Evolutionary conservation across 2,113 vertebrate genomes (phyloP).

Genomic region (Cavia porcellus): DNA sequence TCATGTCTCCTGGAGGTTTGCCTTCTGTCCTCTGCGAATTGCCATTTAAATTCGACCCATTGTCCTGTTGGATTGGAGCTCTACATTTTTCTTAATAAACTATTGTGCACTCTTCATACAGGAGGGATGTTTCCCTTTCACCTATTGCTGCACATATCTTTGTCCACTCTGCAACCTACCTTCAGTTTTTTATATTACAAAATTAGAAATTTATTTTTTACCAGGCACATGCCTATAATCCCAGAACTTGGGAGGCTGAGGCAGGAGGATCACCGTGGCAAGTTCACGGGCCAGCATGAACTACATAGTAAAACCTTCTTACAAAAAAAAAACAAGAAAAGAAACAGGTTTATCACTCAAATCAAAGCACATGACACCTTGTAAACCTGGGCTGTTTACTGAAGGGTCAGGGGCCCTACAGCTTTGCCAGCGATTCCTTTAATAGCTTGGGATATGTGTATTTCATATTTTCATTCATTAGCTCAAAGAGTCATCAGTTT

Average conservation of each 20-base stretch:
- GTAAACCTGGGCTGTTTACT: constrained; percentile 16
- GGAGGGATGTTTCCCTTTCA: not conserved
- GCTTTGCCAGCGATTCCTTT: not conserved
- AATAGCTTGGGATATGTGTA: not conserved
- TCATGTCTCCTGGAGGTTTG: not conserved
- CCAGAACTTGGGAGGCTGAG: not conserved
- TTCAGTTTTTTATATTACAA: not conserved
- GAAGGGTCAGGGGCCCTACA: not conserved
- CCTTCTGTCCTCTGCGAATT: constrained; percentile 4
- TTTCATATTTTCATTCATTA: not conserved
- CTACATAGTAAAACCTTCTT: not conserved
- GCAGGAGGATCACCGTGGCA: not conserved
- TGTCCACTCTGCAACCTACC: not conserved
- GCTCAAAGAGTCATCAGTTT: not conserved
- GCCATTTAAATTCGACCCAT: not conserved
- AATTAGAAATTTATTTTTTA: too few relatives aligned
- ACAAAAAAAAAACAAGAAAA: not conserved
- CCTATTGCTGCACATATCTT: not conserved
- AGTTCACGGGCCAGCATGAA: not conserved
- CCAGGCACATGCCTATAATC: not conserved
- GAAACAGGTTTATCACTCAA: not conserved
- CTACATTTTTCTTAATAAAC: not conserved
- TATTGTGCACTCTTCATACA: not conserved
- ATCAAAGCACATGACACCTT: not conserved
- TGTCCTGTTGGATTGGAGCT: not conserved